Base-by-base conservation (phyloP, 2,113 vertebrate species). In the Brachyhypopomus gauderio region DNA sequence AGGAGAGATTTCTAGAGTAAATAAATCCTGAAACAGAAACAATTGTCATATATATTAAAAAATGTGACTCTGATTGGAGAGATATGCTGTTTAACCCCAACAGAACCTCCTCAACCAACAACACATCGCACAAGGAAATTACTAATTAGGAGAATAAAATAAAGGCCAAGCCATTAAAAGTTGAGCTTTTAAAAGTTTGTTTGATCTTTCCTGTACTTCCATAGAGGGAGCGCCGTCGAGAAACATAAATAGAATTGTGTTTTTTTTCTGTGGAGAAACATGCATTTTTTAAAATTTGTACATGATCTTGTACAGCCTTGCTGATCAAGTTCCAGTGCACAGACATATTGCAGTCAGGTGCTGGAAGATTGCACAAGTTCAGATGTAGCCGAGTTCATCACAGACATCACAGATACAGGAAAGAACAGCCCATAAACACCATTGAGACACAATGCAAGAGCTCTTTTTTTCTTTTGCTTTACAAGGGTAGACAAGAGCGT, bases 111-210 rank as follows among this genome's bases (percentile, higher is more conserved):
- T 75, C 74, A 67, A n/a, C 34, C 52, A 20, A 22, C 16, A 66
- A 20, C 16, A 27, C 27, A 74, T 64, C 45, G 9, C 38, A 74
- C n/a, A 20, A 30, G 60, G 30, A 58, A 75, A 67, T 56, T 56
- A 52, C n/a, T 81, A 74, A 81, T 81, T 74, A 67, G 4, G 22
- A 79, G 62, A 58, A 36, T 63, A 66, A 74, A 75, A 67, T 66
- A 66, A 55, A 66, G 23, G 79, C 5, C 16, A 23, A 56, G 23
- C 19, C 34, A 58, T 81, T 66, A 71, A 62, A 79, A 48, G 66
- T 60, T 71, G 45, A 17, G 55, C 58, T 41, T 25, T 52, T 52
- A 14, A 52, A 16, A 70, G 64, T 20, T 55, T 59, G 66, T 38
- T n/a, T 72, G 17, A 79, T 59, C 34, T 5, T 12, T 69, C 27